These are phyloP conservation scores for Calidris pygmaea DNA, from an alignment of 2,113 vertebrate species.

Conservation along the genomic window DNA sequence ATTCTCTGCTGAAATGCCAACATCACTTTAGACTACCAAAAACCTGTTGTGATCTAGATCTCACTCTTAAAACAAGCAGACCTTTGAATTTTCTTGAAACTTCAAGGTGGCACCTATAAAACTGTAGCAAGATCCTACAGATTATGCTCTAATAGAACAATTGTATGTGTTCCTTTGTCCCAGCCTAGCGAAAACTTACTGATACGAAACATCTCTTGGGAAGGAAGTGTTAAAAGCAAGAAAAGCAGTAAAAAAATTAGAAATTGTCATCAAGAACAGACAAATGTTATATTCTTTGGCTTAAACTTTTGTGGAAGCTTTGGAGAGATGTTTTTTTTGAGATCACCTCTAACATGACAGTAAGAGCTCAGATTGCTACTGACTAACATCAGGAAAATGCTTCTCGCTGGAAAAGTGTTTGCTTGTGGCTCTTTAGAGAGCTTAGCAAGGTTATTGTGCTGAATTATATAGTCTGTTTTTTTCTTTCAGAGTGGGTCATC, in stretches of 20 bases:
- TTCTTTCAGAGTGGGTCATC: slow-evolving; percentile 51
- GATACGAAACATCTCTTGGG: not conserved
- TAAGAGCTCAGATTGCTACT: not conserved
- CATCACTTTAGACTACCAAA: not conserved
- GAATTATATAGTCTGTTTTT: not conserved
- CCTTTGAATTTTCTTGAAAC: not conserved
- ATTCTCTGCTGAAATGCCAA: not conserved
- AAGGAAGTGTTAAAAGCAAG: not conserved
- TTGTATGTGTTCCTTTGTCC: not conserved
- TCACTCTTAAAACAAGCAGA: not conserved
- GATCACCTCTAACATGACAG: not conserved
- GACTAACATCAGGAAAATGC: not conserved
- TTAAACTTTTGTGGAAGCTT: not conserved
- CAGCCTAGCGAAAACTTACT: not conserved
- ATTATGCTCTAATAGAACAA: not conserved
- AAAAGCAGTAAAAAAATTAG: not conserved
- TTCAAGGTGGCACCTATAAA: not conserved
- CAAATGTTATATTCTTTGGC: not conserved
- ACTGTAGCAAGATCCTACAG: not conserved
- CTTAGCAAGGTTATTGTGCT: not conserved
- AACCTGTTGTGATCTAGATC: not conserved
- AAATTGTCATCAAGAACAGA: not conserved
- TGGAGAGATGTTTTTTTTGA: not conserved
- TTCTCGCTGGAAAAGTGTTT: not conserved
- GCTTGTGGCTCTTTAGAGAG: not conserved